A percentile compares a stretch with the other conserved stretches of the same genome.
Conservation (phyloP, 2,888 invertebrate genomes). For the Coleophora deauratella region DNA sequence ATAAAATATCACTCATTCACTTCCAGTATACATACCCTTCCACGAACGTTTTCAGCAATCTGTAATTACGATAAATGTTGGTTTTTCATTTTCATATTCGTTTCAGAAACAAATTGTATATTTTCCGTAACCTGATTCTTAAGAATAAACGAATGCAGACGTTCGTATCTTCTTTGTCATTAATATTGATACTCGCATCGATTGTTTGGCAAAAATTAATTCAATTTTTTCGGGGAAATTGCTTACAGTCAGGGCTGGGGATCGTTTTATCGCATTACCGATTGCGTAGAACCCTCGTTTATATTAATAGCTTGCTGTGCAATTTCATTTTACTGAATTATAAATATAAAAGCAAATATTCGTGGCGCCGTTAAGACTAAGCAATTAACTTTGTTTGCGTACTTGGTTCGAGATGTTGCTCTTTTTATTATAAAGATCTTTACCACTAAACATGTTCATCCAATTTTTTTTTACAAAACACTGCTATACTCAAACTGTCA, state of each 20-base stretch:
- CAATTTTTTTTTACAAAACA: no score
- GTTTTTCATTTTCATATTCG: not conserved
- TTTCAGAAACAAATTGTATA: not conserved
- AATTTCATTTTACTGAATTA: conserved; percentile 49
- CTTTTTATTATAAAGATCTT: no score
- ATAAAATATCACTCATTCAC: no score
- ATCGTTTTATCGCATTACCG: conserved; percentile 61
- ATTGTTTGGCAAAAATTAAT: conserved; percentile 61
- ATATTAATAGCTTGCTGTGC: conserved; percentile 52
- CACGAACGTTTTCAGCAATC: no score
- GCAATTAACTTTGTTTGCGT: conserved; percentile 26
- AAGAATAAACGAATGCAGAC: conserved; percentile 26
- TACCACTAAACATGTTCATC: no score
- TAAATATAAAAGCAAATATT: conserved; percentile 27
- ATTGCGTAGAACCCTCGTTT: conserved; percentile 44
- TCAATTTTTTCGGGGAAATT: conserved; percentile 56
- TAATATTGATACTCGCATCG: conserved; percentile 48
- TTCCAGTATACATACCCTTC: no score
- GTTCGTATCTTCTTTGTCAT: conserved; percentile 32
- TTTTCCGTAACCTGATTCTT: not conserved
- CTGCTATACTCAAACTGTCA: no score
- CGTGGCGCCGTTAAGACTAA: conserved; percentile 15
- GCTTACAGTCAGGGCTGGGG: conserved; percentile 33
- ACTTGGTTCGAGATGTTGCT: not conserved
- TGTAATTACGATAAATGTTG: no score